Evolutionary conservation across 2,113 vertebrate species (phyloP).

Genomic region (Gasterosteus aculeatus): DNA sequence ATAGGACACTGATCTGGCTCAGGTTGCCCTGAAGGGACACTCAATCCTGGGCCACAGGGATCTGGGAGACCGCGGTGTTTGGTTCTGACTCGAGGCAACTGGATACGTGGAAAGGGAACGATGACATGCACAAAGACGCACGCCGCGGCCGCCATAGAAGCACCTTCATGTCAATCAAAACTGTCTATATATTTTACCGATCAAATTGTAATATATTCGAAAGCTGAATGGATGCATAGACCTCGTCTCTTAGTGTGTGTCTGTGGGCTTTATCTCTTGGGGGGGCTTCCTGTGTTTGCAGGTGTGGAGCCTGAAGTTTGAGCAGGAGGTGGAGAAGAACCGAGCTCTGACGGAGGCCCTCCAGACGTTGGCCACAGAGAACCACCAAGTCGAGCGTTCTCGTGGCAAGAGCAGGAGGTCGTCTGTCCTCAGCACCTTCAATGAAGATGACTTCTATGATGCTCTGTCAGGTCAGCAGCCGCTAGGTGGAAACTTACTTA

Average conservation of each 20-base stretch:
- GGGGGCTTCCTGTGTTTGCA: slow-evolving; percentile 71
- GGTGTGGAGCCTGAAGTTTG: slow-evolving; percentile 92
- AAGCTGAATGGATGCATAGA: neutral
- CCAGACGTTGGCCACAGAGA: slow-evolving; percentile 88
- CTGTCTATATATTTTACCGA: neutral
- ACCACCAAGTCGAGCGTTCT: slow-evolving; percentile 87
- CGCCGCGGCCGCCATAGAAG: neutral
- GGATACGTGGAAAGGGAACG: slow-evolving; percentile 63
- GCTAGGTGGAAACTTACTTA: neutral
- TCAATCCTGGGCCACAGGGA: slow-evolving; percentile 53
- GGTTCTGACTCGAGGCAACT: slow-evolving; percentile 67
- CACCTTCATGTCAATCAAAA: slow-evolving; percentile 13
- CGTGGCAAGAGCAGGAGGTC: slow-evolving; percentile 80
- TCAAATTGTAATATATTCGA: too few relatives aligned
- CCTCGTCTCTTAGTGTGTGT: slow-evolving; percentile 1
- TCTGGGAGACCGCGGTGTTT: slow-evolving; percentile 69
- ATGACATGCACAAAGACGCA: slow-evolving; percentile 38
- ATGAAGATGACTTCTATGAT: slow-evolving; percentile 92
- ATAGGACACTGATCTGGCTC: slow-evolving; percentile 66
- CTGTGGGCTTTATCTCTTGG: neutral
- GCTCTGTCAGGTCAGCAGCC: slow-evolving; percentile 88
- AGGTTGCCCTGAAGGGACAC: slow-evolving; percentile 71
- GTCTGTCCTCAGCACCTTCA: slow-evolving; percentile 81
- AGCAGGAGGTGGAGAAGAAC: slow-evolving; percentile 94
- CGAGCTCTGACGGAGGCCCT: slow-evolving; percentile 93